A percentile compares a stretch with the other conserved stretches of the same genome.
Conservation (phyloP, 2,888 invertebrate species). For the Parthenolecanium corni region DNA sequence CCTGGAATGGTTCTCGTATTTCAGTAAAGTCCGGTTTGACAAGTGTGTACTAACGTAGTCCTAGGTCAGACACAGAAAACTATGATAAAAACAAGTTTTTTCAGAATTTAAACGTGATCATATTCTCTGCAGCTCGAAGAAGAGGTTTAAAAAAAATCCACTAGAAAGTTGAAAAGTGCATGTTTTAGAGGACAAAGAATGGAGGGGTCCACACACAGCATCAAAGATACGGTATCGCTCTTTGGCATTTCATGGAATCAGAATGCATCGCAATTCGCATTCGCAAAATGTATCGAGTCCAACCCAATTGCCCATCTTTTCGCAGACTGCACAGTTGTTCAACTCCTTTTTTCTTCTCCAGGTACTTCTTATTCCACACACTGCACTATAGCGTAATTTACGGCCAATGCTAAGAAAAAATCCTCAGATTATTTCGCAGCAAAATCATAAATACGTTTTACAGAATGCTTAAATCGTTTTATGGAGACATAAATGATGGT, state of each 20-base stretch:
- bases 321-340: too few relatives aligned
- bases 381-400: too few relatives aligned
- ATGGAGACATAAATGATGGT: too few relatives aligned
- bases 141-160: constrained; percentile 18
- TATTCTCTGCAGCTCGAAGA: constrained; percentile 22
- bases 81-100: constrained; percentile 27
- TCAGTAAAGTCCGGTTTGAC: constrained; percentile 28
- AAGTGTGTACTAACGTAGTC: constrained; percentile 27
- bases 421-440: too few relatives aligned
- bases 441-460: too few relatives aligned
- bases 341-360: too few relatives aligned
- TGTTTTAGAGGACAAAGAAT: constrained; percentile 28
- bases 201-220: constrained; percentile 21
- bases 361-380: too few relatives aligned
- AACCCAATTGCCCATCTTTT: too few relatives aligned
- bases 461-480: too few relatives aligned
- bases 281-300: background rate
- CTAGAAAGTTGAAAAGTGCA: constrained; percentile 28
- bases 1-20: constrained; percentile 28
- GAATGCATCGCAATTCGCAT: background rate
- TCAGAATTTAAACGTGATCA: constrained; percentile 28
- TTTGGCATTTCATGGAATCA: constrained; percentile 15
- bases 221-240: constrained; percentile 26
- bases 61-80: constrained; percentile 28
- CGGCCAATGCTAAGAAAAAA: too few relatives aligned